phyloP scores from a whole-genome alignment of 2,797 vertebrate species.

The Capromys pilorides region DNA sequence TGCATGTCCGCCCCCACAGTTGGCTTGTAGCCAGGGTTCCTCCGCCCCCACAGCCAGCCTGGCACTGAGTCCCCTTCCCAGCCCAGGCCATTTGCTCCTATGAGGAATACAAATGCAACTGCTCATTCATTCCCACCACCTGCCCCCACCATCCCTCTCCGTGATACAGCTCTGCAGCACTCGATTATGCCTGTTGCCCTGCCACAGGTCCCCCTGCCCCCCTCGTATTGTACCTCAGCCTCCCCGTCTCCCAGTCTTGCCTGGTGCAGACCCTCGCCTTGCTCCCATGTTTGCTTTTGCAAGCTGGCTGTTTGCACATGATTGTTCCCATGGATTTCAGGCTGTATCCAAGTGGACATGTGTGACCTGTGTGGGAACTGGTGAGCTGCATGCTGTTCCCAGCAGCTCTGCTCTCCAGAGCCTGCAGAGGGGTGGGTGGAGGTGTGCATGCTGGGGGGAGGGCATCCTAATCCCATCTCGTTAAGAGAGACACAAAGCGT shows the following conservation, averaged over 20 bases:
- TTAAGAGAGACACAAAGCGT: conserved; percentile 41
- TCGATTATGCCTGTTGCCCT: too few relatives aligned
- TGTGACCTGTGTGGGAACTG: not conserved
- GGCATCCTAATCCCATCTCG: not conserved
- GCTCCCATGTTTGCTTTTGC: not conserved
- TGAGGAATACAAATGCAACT: not conserved
- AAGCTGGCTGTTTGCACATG: fast-evolving
- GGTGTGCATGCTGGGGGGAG: not conserved
- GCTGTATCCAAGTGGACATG: not conserved
- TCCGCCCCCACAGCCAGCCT: not conserved
- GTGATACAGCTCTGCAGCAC: not conserved
- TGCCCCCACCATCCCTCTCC: not conserved
- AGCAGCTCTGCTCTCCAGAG: not conserved
- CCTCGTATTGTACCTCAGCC: fast-evolving
- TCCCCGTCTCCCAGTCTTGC: fast-evolving
- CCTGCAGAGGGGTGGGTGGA: not conserved
- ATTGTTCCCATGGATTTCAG: not conserved
- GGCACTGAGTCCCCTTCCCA: too few relatives aligned
- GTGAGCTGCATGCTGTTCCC: not conserved
- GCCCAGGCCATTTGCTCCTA: not conserved
- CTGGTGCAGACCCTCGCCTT: not conserved
- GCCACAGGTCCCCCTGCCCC: not conserved
- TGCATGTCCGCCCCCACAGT: not conserved
- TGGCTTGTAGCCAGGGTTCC: not conserved
- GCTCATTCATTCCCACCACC: not conserved